Percentiles rank a stretch among this genome's conserved stretches.
These are phyloP conservation scores for Onychomys arenicola DNA, from an alignment of 2,797 vertebrate genomes.

Conservation along the genomic window DNA sequence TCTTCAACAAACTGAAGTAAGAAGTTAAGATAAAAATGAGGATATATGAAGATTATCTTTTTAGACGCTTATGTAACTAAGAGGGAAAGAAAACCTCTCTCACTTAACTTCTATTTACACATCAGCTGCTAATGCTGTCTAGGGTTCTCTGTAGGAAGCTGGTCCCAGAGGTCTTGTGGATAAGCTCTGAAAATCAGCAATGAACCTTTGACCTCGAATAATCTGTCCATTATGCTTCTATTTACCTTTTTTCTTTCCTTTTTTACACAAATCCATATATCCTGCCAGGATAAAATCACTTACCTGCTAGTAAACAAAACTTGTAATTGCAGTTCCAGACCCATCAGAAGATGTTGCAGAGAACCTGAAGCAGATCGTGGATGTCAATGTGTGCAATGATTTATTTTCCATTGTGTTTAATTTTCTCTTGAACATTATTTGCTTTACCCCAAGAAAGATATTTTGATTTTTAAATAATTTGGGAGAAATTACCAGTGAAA, in stretches of 20 bases:
- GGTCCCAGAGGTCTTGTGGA: not conserved
- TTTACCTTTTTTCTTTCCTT: not conserved
- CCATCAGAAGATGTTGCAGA: not conserved
- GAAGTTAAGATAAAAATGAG: constrained; percentile 60
- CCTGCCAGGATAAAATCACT: not conserved
- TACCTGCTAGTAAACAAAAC: constrained; percentile 30
- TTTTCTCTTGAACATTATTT: constrained; percentile 29
- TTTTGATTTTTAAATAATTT: not conserved
- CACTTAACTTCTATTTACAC: not conserved
- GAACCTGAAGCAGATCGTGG: not conserved
- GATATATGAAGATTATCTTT: constrained; percentile 30
- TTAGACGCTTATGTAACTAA: constrained; percentile 55
- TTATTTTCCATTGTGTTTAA: constrained; percentile 7
- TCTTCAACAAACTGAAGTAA: constrained; percentile 53
- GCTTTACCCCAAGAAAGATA: not conserved
- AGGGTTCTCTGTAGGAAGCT: not conserved
- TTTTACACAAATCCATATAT: not conserved
- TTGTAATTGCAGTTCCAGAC: not conserved
- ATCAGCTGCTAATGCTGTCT: not conserved
- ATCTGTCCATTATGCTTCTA: not conserved
- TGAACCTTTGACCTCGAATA: not conserved
- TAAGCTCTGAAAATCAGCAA: not conserved
- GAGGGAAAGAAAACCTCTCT: not conserved
- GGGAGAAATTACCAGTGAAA: not conserved
- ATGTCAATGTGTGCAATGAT: not conserved